Base-by-base conservation (phyloP, 2,113 vertebrate genomes). In the Oryzias curvinotus region DNA sequence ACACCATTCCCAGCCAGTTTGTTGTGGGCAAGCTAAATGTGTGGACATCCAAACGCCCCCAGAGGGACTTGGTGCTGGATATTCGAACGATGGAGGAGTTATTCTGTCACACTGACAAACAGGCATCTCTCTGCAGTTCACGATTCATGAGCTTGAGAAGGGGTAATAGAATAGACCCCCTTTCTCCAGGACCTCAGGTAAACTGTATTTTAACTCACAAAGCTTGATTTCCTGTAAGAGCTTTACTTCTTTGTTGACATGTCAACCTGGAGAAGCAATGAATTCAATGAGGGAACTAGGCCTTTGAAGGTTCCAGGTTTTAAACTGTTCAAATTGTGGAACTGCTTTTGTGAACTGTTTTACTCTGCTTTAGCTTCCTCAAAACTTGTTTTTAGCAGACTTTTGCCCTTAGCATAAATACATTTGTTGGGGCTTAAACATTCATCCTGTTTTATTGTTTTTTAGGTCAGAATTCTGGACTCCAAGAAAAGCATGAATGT, bases 401-500 rank as follows among this genome's bases (percentile, higher is more conserved):
- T 12, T 36, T 36, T 36, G 36, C 2, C 36, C 36, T 36, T 10
- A 36, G 12, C 36, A 12, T 36, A 36, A 12, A 36, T 36, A 12
- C 36, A 36, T 36, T 36, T 8, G 30, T 36, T 36, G 7, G 7
- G 2, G 7, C 1, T 21, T 0, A 43, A 58, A 3, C 10, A 0
- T 28, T 51, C 48, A 14, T 48, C 45, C 12, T 65, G 4, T 23
- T 71, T 7, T 36, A 44, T 51, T 61, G 68, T 43, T 62, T 65
- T 52, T 55, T 46, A 93, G 92, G 81, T 91, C 36, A 85, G 83
- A 26, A 89, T 93, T 62, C 80, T 93, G 42, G 90, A 90, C 75
- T 87, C 88, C 17, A 93, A 92, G 79, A 91, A 87, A 71, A 90
- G 90, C 18, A 93, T 93, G 91, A 93, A 91, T 62, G 69, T 93